A percentile compares a stretch with the other conserved stretches of the same genome.
Evolutionary conservation across 2,888 invertebrate genomes (phyloP).

Genomic region (Ctenicera cuprea): DNA sequence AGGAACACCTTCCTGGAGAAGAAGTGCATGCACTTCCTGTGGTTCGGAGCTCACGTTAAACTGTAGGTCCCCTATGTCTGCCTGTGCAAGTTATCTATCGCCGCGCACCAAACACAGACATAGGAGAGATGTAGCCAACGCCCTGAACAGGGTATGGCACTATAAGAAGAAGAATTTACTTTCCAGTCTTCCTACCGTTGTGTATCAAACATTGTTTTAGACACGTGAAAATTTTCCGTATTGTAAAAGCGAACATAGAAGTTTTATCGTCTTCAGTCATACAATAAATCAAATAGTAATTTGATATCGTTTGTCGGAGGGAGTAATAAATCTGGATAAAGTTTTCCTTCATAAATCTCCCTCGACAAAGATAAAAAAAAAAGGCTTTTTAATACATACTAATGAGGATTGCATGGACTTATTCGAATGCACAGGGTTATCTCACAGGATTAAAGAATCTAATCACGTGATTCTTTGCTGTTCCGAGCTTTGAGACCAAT

Average conservation of each 20-base stretch:
- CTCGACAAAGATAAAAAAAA: constrained; percentile 34
- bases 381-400: constrained; percentile 50
- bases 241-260: background rate
- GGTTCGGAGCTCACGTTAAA: too few species aligned
- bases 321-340: constrained; percentile 35
- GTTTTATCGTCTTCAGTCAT: constrained; percentile 12
- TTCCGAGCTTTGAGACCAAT: constrained; percentile 29
- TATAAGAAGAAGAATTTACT: too few species aligned
- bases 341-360: constrained; percentile 40
- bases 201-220: constrained; percentile 15
- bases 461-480: constrained; percentile 40
- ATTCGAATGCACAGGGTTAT: constrained; percentile 30
- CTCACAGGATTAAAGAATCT: constrained; percentile 47
- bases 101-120: too few species aligned
- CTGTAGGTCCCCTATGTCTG: too few species aligned
- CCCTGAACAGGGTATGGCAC: too few species aligned
- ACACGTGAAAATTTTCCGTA: constrained; percentile 4
- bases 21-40: too few species aligned
- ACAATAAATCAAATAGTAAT: constrained; percentile 39
- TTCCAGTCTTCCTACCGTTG: background rate
- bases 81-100: too few species aligned
- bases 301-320: constrained; percentile 33
- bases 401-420: constrained; percentile 42
- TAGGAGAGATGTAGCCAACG: too few species aligned
- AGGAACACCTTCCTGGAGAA: too few species aligned